Evolutionary conservation across 2,888 invertebrate genomes (phyloP).

Genomic region (Heteromurus nitidus): DNA sequence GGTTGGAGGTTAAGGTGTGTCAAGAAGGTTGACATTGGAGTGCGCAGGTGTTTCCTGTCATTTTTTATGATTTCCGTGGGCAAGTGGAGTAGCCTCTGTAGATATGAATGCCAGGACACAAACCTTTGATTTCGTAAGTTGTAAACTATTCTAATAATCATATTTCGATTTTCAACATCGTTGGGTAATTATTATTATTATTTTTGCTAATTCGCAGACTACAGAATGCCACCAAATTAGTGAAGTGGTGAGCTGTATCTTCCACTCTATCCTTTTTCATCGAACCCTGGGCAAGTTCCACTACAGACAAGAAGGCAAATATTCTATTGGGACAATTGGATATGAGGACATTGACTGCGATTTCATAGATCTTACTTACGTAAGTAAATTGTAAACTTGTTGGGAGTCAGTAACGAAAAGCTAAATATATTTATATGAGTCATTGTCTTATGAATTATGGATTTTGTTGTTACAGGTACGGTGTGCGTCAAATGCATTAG

Average conservation of each 20-base stretch:
- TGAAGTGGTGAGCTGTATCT: conserved; percentile 92
- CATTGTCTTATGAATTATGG: too few species aligned
- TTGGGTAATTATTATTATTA: background rate
- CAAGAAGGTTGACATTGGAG: background rate
- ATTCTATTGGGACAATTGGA: conserved; percentile 96
- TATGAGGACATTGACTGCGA: conserved; percentile 98
- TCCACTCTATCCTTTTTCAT: conserved; percentile 94
- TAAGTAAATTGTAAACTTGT: too few species aligned
- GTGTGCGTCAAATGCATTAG: conserved; percentile 88
- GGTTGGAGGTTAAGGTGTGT: background rate
- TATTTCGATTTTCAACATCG: background rate
- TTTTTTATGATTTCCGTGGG: background rate
- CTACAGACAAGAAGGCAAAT: conserved; percentile 94
- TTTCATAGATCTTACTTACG: conserved; percentile 98
- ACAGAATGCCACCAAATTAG: conserved; percentile 94
- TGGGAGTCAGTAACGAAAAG: too few species aligned
- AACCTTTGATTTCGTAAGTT: conserved; percentile 76
- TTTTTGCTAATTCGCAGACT: conserved; percentile 63
- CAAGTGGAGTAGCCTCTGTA: background rate
- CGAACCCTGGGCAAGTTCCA: conserved; percentile 94
- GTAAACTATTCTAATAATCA: background rate
- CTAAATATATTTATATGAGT: too few species aligned
- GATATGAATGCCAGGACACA: conserved; percentile 77
- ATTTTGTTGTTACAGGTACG: conserved; percentile 79
- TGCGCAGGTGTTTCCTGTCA: too few species aligned